phyloP scores from a whole-genome alignment of 2,888 invertebrate species.

The Coelogynopora nodosa region DNA sequence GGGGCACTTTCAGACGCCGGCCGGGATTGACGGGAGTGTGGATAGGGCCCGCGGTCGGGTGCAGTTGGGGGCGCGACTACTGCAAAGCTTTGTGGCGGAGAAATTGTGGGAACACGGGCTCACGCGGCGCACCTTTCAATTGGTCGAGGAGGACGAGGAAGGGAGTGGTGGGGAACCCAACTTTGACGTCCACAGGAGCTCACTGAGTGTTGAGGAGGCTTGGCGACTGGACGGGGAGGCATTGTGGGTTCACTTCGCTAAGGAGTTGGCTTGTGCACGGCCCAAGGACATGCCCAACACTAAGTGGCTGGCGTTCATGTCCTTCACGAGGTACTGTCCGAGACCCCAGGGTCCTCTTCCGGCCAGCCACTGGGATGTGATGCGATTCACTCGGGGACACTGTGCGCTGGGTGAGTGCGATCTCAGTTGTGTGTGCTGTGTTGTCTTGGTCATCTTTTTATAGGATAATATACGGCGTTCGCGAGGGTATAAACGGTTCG shows the following conservation, averaged over 20 bases:
- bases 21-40: constrained; percentile 67
- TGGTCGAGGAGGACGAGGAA: constrained; percentile 71
- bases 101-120: constrained; percentile 76
- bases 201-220: constrained; percentile 70
- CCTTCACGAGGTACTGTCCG: constrained; percentile 76
- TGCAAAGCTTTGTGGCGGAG: constrained; percentile 81
- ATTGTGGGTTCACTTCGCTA: constrained; percentile 78
- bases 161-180: constrained; percentile 59
- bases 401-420: constrained; percentile 87
- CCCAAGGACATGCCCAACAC: constrained; percentile 64
- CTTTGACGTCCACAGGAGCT: constrained; percentile 73
- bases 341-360: constrained; percentile 65
- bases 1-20: constrained; percentile 73
- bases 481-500: too few species aligned
- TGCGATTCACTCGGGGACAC: constrained; percentile 67
- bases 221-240: constrained; percentile 73
- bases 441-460: too few species aligned
- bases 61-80: constrained; percentile 71
- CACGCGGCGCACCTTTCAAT: constrained; percentile 75
- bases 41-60: constrained; percentile 75
- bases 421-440: too few species aligned
- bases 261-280: constrained; percentile 70
- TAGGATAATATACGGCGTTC: too few species aligned
- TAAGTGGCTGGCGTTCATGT: constrained; percentile 83
- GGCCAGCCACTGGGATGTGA: constrained; percentile 59